A percentile compares a stretch with the other conserved stretches of the same genome.
Conservation (phyloP, 2,113 vertebrate species). For the Suncus etruscus region DNA sequence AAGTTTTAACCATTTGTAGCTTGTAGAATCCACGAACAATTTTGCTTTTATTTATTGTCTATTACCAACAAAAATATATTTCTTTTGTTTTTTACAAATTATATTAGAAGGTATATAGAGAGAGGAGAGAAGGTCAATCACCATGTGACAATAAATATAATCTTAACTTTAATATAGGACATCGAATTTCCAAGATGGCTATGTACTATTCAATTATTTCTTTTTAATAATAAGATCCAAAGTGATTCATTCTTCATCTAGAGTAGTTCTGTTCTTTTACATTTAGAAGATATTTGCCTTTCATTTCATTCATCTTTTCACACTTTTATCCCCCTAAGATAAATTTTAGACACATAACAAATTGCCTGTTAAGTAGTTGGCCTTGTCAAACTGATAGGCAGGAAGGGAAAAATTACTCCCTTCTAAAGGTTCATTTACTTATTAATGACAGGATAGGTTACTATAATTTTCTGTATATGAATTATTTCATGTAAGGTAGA, state of each 20-base stretch:
- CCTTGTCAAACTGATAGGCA: conserved; percentile 72
- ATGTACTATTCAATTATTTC: conserved; percentile 50
- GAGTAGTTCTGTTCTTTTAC: not conserved
- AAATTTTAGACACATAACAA: conserved; percentile 75
- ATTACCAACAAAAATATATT: conserved; percentile 6
- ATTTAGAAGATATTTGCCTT: conserved; percentile 58
- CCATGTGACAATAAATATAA: not conserved
- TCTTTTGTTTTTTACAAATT: not conserved
- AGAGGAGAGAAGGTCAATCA: not conserved
- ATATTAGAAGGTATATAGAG: not conserved
- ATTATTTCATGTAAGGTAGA: conserved; percentile 63
- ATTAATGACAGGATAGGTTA: conserved; percentile 72
- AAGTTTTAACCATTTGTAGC: conserved; percentile 53
- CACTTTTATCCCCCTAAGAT: conserved; percentile 69
- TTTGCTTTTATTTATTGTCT: conserved; percentile 14
- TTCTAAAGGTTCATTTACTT: conserved; percentile 72
- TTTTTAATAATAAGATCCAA: conserved; percentile 48
- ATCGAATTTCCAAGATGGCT: conserved; percentile 42
- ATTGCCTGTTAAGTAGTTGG: conserved; percentile 61
- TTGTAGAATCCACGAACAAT: conserved; percentile 66
- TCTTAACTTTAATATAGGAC: conserved; percentile 43
- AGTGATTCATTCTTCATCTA: conserved; percentile 45
- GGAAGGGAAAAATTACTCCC: conserved; percentile 38
- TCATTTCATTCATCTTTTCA: conserved; percentile 62
- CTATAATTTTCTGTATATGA: conserved; percentile 65